Conservation (phyloP, 2,888 invertebrate genomes). For the Tetragnatha montana region DNA sequence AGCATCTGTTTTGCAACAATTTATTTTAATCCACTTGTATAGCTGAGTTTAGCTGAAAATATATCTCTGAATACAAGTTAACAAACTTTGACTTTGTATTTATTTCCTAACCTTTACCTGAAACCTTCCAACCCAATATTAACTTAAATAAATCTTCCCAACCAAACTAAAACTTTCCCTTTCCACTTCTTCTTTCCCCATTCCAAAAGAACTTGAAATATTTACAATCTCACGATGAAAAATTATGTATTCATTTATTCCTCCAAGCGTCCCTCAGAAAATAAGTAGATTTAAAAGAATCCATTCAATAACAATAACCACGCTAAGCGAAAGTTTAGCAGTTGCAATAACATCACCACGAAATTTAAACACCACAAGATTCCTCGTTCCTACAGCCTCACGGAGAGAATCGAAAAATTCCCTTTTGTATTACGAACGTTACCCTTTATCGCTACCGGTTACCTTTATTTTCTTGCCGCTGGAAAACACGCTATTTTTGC, state of each 20-base stretch:
- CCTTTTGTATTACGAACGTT: conserved; percentile 30
- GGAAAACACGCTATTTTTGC: conserved; percentile 1
- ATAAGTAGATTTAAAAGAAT: conserved; percentile 28
- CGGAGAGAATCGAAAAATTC: conserved; percentile 13
- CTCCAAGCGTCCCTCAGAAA: conserved; percentile 4
- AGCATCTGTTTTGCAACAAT: no score
- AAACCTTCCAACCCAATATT: no score
- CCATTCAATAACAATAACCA: conserved; percentile 42
- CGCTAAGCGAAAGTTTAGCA: conserved; percentile 9
- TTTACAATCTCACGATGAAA: neutral
- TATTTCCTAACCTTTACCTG: no score
- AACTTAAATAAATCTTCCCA: no score
- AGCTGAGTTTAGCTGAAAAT: no score
- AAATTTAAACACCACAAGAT: neutral
- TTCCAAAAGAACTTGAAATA: no score
- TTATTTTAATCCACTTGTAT: no score
- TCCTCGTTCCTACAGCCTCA: conserved; percentile 9
- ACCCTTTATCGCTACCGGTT: neutral
- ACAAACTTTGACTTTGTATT: no score
- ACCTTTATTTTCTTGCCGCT: neutral
- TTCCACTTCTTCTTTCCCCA: no score
- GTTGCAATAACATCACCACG: conserved; percentile 8
- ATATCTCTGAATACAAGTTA: no score
- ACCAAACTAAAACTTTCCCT: no score
- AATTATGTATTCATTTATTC: conserved; percentile 42